Evolutionary conservation across 1,140 invertebrate genomes (phyloP).

Genomic region (Doryteuthis pealeii): DNA sequence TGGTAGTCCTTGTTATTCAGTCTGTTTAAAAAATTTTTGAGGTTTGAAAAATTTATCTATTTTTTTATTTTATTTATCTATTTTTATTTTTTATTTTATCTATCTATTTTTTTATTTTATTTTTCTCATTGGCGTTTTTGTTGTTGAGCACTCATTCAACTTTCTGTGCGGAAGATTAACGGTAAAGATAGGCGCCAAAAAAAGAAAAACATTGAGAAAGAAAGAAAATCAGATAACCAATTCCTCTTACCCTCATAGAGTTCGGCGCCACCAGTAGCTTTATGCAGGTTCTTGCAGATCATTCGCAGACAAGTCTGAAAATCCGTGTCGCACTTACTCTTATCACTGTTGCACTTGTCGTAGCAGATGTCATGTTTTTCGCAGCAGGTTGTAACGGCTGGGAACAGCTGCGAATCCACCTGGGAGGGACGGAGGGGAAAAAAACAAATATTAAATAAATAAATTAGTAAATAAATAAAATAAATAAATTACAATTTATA

Average conservation of each 20-base stretch:
- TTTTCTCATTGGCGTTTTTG: no score
- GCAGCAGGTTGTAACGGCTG: slow-evolving; percentile 83
- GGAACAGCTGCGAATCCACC: slow-evolving; percentile 75
- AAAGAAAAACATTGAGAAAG: no score
- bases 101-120: no score
- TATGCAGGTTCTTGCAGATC: slow-evolving; percentile 70
- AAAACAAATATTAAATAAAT: slow-evolving; percentile 1
- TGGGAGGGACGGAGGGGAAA: slow-evolving; percentile 59
- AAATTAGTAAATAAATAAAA: slow-evolving; percentile 1
- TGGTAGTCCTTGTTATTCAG: no score
- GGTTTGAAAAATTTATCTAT: no score
- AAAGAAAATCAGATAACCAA: no score
- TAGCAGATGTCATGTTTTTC: slow-evolving; percentile 86
- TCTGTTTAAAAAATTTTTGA: no score
- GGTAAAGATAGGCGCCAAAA: no score
- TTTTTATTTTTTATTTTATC: no score
- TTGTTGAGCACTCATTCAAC: no score
- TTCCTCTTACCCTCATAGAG: slow-evolving; percentile 22
- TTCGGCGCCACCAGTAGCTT: slow-evolving; percentile 20
- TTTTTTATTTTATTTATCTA: no score
- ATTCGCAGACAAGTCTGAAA: slow-evolving; percentile 84
- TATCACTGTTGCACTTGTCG: slow-evolving; percentile 81
- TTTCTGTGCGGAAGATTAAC: no score
- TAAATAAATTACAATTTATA: background rate
- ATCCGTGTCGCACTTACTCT: slow-evolving; percentile 81